Evolutionary conservation across 2,888 invertebrate genomes (phyloP).

Genomic region (Griposia aprilina): DNA sequence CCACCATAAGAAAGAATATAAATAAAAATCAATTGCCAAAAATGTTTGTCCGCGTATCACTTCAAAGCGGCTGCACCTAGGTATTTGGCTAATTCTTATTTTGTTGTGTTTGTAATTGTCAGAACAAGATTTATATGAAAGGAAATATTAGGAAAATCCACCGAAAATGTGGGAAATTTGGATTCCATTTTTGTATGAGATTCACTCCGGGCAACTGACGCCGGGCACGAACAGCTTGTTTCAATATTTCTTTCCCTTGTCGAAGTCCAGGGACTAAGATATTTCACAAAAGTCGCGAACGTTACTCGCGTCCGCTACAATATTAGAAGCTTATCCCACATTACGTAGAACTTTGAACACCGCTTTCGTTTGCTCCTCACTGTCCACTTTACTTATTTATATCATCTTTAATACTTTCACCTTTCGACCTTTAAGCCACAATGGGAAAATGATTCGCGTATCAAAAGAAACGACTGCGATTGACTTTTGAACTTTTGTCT

Average conservation of each 20-base stretch:
- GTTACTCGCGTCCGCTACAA: slow-evolving; percentile 77
- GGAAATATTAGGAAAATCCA: no score
- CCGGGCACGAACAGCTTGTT: not conserved
- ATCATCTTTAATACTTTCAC: slow-evolving; percentile 45
- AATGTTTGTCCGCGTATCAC: no score
- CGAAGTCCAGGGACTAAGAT: slow-evolving; percentile 57
- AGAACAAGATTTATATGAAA: no score
- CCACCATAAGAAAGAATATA: not conserved
- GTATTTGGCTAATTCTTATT: no score
- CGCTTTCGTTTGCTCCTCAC: slow-evolving; percentile 71
- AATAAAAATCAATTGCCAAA: no score
- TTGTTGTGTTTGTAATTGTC: no score
- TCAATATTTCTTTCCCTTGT: not conserved
- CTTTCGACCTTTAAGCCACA: slow-evolving; percentile 27
- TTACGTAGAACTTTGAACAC: slow-evolving; percentile 78
- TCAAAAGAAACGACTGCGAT: slow-evolving; percentile 35
- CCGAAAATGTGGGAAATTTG: no score
- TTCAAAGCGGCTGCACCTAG: no score
- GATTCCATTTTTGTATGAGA: no score
- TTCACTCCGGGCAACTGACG: no score
- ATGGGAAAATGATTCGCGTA: slow-evolving; percentile 39
- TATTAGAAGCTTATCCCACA: slow-evolving; percentile 79
- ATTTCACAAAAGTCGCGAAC: slow-evolving; percentile 69
- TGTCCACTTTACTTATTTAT: slow-evolving; percentile 69
- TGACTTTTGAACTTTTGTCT: slow-evolving; percentile 40